A percentile compares a stretch with the other conserved stretches of the same genome.
Evolutionary conservation across 2,888 invertebrate genomes (phyloP).

Genomic region (Taenaris catops): DNA sequence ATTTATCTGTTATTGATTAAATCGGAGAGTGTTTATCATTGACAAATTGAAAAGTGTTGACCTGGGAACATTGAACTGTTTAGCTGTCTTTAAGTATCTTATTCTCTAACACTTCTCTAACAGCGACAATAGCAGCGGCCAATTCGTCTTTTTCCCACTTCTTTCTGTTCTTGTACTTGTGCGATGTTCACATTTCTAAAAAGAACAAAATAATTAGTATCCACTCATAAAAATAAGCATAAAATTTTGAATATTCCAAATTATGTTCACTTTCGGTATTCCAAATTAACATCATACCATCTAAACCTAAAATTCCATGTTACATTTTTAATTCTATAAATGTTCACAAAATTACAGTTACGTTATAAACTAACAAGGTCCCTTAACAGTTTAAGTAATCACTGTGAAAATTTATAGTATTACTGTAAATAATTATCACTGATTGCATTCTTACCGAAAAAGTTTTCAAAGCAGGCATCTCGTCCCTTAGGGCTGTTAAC

Average conservation of each 20-base stretch:
- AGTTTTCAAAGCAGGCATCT: no score
- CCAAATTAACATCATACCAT: constrained; percentile 1
- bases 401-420: no score
- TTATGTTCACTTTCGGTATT: constrained; percentile 1
- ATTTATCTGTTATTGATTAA: not conserved
- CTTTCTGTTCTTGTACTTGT: constrained; percentile 9
- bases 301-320: not conserved
- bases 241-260: constrained; percentile 4
- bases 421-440: no score
- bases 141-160: constrained; percentile 9
- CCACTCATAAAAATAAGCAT: not conserved
- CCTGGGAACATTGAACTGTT: constrained; percentile 17
- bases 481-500: no score
- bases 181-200: not conserved
- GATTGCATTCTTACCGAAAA: no score
- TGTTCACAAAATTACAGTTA: not conserved
- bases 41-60: constrained; percentile 11
- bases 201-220: not conserved
- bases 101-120: constrained; percentile 17
- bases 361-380: no score
- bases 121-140: constrained; percentile 13
- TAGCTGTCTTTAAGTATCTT: constrained; percentile 17
- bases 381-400: no score
- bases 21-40: not conserved
- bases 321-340: not conserved